Conservation (phyloP, 2,797 vertebrate genomes). For the Betta splendens region DNA sequence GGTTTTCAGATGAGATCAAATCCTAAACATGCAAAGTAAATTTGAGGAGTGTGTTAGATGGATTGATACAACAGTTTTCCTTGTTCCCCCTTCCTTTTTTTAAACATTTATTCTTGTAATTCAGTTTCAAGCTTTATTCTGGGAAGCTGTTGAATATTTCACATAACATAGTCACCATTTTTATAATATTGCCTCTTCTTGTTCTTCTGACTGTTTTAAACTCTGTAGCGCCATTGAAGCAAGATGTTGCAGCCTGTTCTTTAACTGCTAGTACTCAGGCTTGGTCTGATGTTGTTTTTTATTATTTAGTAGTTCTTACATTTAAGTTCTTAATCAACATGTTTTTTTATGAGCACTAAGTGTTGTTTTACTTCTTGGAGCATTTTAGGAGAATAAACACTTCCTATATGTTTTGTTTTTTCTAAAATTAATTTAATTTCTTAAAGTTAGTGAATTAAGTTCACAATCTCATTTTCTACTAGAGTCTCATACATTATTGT, state of each 20-base stretch:
- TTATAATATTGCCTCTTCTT: slow-evolving; percentile 1
- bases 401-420: background rate
- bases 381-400: background rate
- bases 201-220: slow-evolving; percentile 3
- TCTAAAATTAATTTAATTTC: too few relatives aligned
- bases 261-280: background rate
- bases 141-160: background rate
- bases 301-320: background rate
- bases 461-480: too few relatives aligned
- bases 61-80: background rate
- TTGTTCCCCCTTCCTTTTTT: background rate
- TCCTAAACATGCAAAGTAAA: background rate
- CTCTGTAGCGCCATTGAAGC: slow-evolving; percentile 14
- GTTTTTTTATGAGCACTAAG: background rate
- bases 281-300: background rate
- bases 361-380: background rate
- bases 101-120: background rate
- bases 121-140: background rate
- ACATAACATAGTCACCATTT: background rate
- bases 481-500: too few relatives aligned
- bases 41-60: background rate
- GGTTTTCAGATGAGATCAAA: background rate
- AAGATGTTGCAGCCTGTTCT: slow-evolving; percentile 20
- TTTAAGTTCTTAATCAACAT: background rate
- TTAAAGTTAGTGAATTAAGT: too few relatives aligned